Percentiles rank a stretch among this genome's conserved stretches.
Conservation (phyloP, 2,113 vertebrate species). For the Leptobrachium ailaonicum region DNA sequence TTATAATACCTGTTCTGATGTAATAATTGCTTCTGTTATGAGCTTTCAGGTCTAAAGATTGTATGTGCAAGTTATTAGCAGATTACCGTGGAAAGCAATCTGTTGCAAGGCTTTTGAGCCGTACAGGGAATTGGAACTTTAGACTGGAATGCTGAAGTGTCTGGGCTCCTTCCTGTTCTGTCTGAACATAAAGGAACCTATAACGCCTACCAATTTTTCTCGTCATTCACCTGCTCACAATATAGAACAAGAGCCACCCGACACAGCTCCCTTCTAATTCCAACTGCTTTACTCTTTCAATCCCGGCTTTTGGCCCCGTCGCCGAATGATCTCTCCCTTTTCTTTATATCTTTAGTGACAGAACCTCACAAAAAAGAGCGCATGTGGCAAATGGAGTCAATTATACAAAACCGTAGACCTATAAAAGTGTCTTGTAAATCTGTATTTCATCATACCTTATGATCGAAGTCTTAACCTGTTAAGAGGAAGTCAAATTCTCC, state of each 20-base stretch:
- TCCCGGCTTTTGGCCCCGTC: slow-evolving; percentile 14
- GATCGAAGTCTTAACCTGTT: too few species aligned
- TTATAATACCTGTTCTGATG: not conserved
- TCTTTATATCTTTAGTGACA: slow-evolving; percentile 1
- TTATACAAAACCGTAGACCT: not conserved
- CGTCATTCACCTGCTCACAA: not conserved
- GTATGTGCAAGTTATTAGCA: slow-evolving; percentile 20
- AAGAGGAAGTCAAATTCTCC: too few species aligned
- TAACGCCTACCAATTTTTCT: slow-evolving; percentile 24
- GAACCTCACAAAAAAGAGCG: not conserved
- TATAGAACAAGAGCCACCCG: not conserved
- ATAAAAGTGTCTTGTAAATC: not conserved
- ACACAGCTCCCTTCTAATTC: slow-evolving; percentile 12
- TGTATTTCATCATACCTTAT: too few species aligned
- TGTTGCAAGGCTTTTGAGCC: slow-evolving; percentile 30
- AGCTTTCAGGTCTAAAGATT: slow-evolving; percentile 18
- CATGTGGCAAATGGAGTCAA: not conserved
- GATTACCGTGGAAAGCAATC: slow-evolving; percentile 21
- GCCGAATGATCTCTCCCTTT: slow-evolving; percentile 1
- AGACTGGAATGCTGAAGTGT: slow-evolving; percentile 30
- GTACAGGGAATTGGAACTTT: slow-evolving; percentile 28
- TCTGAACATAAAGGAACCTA: slow-evolving; percentile 28
- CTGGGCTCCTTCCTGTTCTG: slow-evolving; percentile 31
- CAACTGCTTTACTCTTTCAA: slow-evolving; percentile 16
- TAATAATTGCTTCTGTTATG: slow-evolving; percentile 10